A percentile compares a stretch with the other conserved stretches of the same genome.
phyloP scores from a whole-genome alignment of 2,888 invertebrate species.

The Venustoraphidia nigricollis region DNA sequence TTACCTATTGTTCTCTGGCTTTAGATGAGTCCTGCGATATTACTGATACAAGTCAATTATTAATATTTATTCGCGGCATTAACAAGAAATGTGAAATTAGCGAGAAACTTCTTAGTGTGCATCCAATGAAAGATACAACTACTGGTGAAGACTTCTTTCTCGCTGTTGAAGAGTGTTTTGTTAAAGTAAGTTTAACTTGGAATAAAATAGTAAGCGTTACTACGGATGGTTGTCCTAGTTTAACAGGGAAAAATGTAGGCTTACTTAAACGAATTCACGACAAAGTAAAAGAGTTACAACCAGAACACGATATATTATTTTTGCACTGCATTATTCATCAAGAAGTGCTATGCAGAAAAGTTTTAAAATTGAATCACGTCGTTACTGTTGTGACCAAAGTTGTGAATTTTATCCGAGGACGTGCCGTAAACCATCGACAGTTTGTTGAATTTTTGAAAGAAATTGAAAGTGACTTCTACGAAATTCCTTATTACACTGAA shows the following conservation, averaged over 20 bases:
- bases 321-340: constrained; percentile 2
- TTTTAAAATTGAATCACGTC: constrained; percentile 12
- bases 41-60: not conserved
- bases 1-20: not conserved
- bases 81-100: not conserved
- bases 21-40: not conserved
- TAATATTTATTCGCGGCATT: not conserved
- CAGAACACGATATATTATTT: constrained; percentile 6
- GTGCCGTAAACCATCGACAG: constrained; percentile 1
- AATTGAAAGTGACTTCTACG: not conserved
- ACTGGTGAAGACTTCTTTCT: not conserved
- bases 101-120: not conserved
- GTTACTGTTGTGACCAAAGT: constrained; percentile 6
- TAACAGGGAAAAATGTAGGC: constrained; percentile 1
- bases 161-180: not conserved
- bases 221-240: not conserved
- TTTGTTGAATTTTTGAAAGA: not conserved
- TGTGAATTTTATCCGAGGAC: constrained; percentile 1
- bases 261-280: not conserved
- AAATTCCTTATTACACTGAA: constrained; percentile 5
- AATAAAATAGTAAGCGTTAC: not conserved
- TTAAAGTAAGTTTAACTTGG: not conserved
- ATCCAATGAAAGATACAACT: not conserved
- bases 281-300: constrained; percentile 8
- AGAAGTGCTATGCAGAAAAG: constrained; percentile 1